A percentile compares a stretch with the other conserved stretches of the same genome.
Conservation (phyloP, 2,888 invertebrate genomes). For the Tinea pellionella region DNA sequence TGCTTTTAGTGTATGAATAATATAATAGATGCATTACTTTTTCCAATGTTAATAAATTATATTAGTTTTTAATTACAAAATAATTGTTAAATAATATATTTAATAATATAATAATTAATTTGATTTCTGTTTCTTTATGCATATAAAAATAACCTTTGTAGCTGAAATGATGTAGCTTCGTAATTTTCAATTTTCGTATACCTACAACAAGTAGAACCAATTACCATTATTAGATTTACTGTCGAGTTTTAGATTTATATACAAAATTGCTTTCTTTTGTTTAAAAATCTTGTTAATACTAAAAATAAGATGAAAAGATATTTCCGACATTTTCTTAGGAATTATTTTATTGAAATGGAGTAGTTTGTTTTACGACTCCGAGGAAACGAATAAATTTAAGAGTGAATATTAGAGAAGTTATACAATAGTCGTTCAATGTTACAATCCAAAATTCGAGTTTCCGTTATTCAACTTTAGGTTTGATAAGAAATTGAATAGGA, state of each 20-base stretch:
- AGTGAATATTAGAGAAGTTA: slow-evolving; percentile 57
- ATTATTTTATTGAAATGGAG: not conserved
- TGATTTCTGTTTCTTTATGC: too few species aligned
- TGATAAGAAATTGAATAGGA: slow-evolving; percentile 56
- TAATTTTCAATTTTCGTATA: too few species aligned
- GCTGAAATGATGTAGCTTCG: too few species aligned
- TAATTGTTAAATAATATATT: too few species aligned
- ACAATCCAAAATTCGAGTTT: slow-evolving; percentile 41
- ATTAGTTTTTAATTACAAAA: too few species aligned
- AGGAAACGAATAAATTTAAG: slow-evolving; percentile 34
- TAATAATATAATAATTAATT: too few species aligned
- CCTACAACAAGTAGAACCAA: not conserved
- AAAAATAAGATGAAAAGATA: not conserved
- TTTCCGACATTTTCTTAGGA: not conserved
- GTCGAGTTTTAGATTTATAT: not conserved
- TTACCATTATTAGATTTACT: not conserved
- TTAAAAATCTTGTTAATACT: not conserved
- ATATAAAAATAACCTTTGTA: too few species aligned
- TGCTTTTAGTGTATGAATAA: too few species aligned
- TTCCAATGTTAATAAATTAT: too few species aligned
- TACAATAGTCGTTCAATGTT: slow-evolving; percentile 48
- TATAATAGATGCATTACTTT: too few species aligned
- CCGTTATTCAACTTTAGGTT: slow-evolving; percentile 54
- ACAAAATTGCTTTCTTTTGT: not conserved
- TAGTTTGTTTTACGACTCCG: not conserved